These are phyloP conservation scores for Urocynchramus pylzowi DNA, from an alignment of 2,113 vertebrate species.

Conservation along the genomic window DNA sequence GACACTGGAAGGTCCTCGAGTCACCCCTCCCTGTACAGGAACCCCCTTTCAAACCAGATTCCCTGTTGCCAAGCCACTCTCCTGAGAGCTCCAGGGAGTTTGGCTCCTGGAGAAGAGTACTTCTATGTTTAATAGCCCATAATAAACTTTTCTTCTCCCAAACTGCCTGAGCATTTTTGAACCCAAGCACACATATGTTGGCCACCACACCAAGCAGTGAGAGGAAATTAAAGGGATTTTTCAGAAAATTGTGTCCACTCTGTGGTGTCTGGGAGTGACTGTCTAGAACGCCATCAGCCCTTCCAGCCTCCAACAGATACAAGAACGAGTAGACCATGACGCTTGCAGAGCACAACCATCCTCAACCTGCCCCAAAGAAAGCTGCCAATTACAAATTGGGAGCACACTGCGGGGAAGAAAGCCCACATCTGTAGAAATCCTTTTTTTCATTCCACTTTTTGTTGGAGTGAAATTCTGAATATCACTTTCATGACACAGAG, in stretches of 20 bases:
- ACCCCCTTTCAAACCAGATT: background rate
- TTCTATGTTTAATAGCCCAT: background rate
- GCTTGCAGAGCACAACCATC: background rate
- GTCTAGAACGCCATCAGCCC: background rate
- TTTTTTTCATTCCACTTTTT: background rate
- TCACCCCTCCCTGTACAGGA: rapidly evolving
- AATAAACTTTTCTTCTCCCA: background rate
- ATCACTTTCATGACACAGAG: background rate
- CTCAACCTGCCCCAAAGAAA: background rate
- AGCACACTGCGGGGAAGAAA: background rate
- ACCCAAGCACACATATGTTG: background rate
- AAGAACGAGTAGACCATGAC: rapidly evolving
- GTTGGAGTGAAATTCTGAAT: background rate
- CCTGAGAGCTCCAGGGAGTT: background rate
- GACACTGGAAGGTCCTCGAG: background rate
- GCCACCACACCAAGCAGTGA: background rate
- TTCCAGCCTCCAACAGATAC: background rate
- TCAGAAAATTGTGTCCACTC: background rate
- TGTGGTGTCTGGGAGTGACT: background rate
- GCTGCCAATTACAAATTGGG: background rate
- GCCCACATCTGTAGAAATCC: background rate
- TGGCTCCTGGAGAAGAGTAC: background rate
- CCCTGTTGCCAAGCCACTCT: background rate
- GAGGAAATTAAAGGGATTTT: background rate
- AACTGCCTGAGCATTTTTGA: background rate